These are phyloP conservation scores for Acronicta leporina DNA, from an alignment of 2,888 invertebrate species.

Conservation along the genomic window DNA sequence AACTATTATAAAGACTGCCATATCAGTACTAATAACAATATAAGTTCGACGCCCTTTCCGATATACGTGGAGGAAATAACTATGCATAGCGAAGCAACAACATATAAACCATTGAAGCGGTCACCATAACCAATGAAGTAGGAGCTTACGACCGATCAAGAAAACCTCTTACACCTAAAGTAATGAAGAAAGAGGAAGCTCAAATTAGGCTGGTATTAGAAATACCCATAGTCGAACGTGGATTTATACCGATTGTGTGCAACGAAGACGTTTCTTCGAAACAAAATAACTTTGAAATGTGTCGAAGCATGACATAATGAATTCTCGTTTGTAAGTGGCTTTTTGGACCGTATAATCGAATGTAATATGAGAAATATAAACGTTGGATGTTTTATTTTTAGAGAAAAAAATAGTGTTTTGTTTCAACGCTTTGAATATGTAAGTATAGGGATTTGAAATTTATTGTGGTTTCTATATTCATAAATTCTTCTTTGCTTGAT, in stretches of 20 bases:
- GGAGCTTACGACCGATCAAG: slow-evolving; percentile 64
- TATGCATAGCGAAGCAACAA: slow-evolving; percentile 73
- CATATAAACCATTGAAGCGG: slow-evolving; percentile 75
- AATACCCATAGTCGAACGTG: slow-evolving; percentile 61
- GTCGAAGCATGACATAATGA: slow-evolving; percentile 64
- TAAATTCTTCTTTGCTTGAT: slow-evolving; percentile 10
- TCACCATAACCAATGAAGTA: slow-evolving; percentile 66
- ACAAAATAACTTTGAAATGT: slow-evolving; percentile 73
- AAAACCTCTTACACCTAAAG: slow-evolving; percentile 52
- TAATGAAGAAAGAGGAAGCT: slow-evolving; percentile 63
- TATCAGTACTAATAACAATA: slow-evolving; percentile 66
- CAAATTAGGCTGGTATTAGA: slow-evolving; percentile 62
- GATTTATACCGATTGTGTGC: slow-evolving; percentile 75
- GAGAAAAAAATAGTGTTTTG: slow-evolving; percentile 31
- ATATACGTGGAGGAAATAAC: slow-evolving; percentile 67
- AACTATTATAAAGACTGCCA: slow-evolving; percentile 56
- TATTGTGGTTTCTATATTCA: slow-evolving; percentile 29
- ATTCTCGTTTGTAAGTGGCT: slow-evolving; percentile 54
- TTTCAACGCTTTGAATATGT: slow-evolving; percentile 38
- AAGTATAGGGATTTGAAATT: slow-evolving; percentile 23
- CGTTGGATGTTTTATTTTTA: slow-evolving; percentile 38
- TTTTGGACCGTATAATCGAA: slow-evolving; percentile 49
- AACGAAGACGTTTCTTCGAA: slow-evolving; percentile 68
- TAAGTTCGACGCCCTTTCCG: slow-evolving; percentile 59
- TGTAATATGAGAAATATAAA: slow-evolving; percentile 50